Conservation (phyloP, 1,140 invertebrate genomes). For the Sitophilus oryzae region DNA sequence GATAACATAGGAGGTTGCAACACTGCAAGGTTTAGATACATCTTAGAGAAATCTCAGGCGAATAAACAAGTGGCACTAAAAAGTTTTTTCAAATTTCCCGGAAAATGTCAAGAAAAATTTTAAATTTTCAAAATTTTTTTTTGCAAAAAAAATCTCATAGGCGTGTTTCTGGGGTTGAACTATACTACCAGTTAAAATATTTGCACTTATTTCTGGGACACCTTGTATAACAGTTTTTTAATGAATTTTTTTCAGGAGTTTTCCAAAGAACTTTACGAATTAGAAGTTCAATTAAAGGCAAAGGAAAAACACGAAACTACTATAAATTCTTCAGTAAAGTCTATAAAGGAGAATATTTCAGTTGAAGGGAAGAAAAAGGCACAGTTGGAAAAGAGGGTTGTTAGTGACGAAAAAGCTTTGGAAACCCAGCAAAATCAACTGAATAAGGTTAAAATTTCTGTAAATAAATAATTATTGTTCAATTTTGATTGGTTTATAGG, state of each 20-base stretch:
- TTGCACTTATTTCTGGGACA: too few relatives aligned
- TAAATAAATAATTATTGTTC: neutral
- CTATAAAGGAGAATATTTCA: conserved; percentile 62
- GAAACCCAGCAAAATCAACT: conserved; percentile 61
- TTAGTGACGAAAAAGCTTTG: conserved; percentile 65
- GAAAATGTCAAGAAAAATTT: too few relatives aligned
- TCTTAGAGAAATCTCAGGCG: too few relatives aligned
- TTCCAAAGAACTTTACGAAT: conserved; percentile 56
- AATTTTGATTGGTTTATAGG: neutral
- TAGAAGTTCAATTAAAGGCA: conserved; percentile 62
- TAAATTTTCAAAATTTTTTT: too few relatives aligned
- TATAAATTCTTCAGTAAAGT: conserved; percentile 59
- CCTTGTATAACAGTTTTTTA: too few relatives aligned
- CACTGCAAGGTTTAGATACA: too few relatives aligned
- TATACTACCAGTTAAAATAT: too few relatives aligned
- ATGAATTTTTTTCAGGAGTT: conserved; percentile 51
- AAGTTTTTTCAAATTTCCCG: too few relatives aligned
- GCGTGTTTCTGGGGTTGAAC: too few relatives aligned
- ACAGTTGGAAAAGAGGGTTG: conserved; percentile 62
- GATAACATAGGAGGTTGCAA: too few relatives aligned
- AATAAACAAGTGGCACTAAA: too few relatives aligned
- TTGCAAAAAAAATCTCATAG: too few relatives aligned
- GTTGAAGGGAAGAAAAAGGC: conserved; percentile 64
- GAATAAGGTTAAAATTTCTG: conserved; percentile 45
- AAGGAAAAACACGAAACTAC: conserved; percentile 65